Evolutionary conservation across 2,888 invertebrate genomes (phyloP), one percentile per base, ranked within the genome.

Genomic region (Chaetogeoica ovagalla): DNA sequence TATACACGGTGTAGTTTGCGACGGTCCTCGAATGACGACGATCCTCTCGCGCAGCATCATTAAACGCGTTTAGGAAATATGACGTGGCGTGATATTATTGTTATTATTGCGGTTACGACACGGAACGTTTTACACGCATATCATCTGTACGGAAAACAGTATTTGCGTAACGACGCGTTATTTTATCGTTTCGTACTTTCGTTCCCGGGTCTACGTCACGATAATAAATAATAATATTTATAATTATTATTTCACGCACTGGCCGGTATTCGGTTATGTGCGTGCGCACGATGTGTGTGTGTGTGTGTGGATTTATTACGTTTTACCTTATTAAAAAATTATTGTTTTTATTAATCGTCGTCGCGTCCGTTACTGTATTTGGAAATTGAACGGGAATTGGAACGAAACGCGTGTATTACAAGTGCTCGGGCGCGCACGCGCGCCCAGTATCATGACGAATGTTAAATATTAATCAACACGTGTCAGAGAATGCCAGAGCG

Each of bases 121-220:
- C 52, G 17, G 17, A 62, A 52, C 30, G 68, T 68, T 68, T 66
- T 21, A 30, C n/a, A 52, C 62, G 4, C 30, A 30, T 30, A 30
- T 30, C 15, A 30, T 30, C 15, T 60, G 68, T 60, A 30, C 4
- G 21, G 21, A 69, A 52, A 76, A 76, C 23, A 4, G 60, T 69
- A 76, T 76, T 76, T 76, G 76, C 76, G 69, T 76, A 76, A 76
- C 76, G 68, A n/a, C 52, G 68, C 69, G 69, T 76, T 69, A 60
- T 69, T 48, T 60, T 37, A 11, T 7, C 37, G 15, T 43, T n/a
- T 57, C 66, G 66, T 57, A 23, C 13, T 66, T 57, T 69, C 52
- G 23, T 68, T 59, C 68, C 17, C 60, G 62, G 72, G 48, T 68
- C 68, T 48, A 68, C 43, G 68, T 76, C 19, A 23, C 23, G 57